Evolutionary conservation across 2,797 vertebrate species (phyloP).

Genomic region (Falco columbarius): DNA sequence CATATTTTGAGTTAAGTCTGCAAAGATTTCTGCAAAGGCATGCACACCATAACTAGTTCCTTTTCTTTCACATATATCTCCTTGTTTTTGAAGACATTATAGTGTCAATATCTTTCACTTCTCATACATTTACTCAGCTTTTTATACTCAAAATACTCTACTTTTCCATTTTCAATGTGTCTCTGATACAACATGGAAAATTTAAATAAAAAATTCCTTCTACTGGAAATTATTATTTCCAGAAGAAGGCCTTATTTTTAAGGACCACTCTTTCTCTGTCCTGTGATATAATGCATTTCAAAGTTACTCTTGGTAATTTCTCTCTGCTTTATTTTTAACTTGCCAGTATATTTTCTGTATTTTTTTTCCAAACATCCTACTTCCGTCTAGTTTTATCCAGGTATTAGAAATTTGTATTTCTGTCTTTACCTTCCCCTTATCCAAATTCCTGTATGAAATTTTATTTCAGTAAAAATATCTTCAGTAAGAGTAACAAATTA

Average conservation of each 20-base stretch:
- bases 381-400: background rate
- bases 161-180: background rate
- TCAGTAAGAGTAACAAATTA: background rate
- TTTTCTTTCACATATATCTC: background rate
- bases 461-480: background rate
- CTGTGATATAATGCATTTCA: background rate
- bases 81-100: background rate
- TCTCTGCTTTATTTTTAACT: background rate
- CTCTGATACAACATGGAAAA: background rate
- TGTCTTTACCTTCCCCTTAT: background rate
- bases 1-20: background rate
- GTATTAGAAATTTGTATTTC: background rate
- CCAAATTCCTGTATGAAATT: background rate
- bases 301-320: background rate
- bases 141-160: background rate
- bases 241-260: background rate
- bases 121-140: background rate
- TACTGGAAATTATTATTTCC: background rate
- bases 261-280: background rate
- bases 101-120: background rate
- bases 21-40: background rate
- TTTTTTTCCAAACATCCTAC: background rate
- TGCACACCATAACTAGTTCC: fast-evolving
- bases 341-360: background rate
- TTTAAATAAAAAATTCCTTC: background rate